Conservation (phyloP, 2,888 invertebrate species). For the Tipula confusa region DNA sequence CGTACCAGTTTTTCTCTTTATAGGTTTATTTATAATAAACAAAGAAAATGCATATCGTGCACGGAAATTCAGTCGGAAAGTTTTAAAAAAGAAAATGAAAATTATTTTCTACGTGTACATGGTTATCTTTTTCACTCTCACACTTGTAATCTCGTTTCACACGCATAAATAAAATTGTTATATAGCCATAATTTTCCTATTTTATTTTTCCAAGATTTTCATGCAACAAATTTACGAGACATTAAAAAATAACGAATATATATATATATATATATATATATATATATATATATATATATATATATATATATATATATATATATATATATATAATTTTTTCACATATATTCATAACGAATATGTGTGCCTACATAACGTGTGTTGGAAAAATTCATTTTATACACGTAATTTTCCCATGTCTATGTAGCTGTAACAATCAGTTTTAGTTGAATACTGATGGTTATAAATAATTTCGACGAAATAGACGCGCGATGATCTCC, state of each 20-base stretch:
- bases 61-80: not conserved
- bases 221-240: constrained; percentile 12
- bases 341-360: not conserved
- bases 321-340: too few species aligned
- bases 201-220: not conserved
- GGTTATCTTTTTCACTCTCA: not conserved
- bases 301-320: too few species aligned
- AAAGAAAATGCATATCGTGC: not conserved
- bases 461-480: constrained; percentile 38
- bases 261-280: too few species aligned
- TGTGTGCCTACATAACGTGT: not conserved
- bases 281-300: too few species aligned
- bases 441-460: constrained; percentile 33
- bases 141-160: not conserved
- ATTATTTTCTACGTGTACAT: not conserved
- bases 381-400: not conserved
- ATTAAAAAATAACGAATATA: not conserved
- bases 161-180: not conserved
- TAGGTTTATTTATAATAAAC: not conserved
- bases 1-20: not conserved
- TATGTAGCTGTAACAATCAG: constrained; percentile 27
- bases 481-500: constrained; percentile 58
- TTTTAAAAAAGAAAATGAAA: not conserved
- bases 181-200: not conserved
- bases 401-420: not conserved